phyloP scores from a whole-genome alignment of 1,140 invertebrate genomes.

The Aricia agestis region DNA sequence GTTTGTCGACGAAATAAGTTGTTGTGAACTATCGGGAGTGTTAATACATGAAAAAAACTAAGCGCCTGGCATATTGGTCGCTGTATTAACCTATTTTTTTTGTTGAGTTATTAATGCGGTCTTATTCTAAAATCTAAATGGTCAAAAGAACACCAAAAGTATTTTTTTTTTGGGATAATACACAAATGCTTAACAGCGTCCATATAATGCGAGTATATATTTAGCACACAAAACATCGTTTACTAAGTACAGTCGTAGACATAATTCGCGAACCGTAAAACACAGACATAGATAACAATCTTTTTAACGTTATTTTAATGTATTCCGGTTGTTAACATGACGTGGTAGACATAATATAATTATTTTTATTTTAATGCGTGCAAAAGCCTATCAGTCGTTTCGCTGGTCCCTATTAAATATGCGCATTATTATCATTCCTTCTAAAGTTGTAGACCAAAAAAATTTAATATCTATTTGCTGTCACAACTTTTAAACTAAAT shows the following conservation, averaged over 20 bases:
- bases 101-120: too few species aligned
- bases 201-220: background rate
- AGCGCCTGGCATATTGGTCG: background rate
- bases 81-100: too few species aligned
- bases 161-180: too few species aligned
- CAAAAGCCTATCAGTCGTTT: background rate
- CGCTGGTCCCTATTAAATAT: background rate
- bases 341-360: background rate
- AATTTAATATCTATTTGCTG: background rate
- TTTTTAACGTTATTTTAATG: background rate
- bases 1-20: background rate
- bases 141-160: too few species aligned
- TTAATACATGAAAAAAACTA: background rate
- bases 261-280: background rate
- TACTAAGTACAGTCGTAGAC: conserved; percentile 6
- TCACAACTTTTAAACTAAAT: background rate
- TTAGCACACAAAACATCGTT: conserved; percentile 9
- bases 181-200: too few species aligned
- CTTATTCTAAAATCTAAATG: too few species aligned
- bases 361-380: background rate
- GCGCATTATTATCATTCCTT: background rate
- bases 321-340: background rate
- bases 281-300: background rate
- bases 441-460: background rate
- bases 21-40: background rate